These are phyloP conservation scores for Andrena bicolor DNA, from an alignment of 2,888 invertebrate genomes.

Conservation along the genomic window DNA sequence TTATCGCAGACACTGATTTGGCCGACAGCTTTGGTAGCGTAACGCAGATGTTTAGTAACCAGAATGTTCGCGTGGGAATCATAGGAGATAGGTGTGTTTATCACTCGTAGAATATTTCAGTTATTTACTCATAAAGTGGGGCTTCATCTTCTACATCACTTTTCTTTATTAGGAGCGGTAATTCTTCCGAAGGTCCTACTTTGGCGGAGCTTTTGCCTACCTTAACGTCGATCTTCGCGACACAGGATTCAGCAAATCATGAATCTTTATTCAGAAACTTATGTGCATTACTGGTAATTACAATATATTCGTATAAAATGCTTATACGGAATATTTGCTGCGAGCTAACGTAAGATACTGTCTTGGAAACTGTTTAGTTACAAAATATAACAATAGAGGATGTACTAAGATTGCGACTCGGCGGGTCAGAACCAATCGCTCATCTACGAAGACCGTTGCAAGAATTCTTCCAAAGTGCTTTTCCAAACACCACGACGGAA, in stretches of 20 bases:
- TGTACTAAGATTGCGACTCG: slow-evolving; percentile 67
- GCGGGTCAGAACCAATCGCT: slow-evolving; percentile 68
- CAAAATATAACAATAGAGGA: slow-evolving; percentile 72
- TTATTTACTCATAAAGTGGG: background rate
- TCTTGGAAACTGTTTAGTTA: slow-evolving; percentile 60
- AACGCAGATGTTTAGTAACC: slow-evolving; percentile 46
- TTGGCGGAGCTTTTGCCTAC: slow-evolving; percentile 41
- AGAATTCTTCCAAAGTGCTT: slow-evolving; percentile 72
- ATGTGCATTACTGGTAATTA: slow-evolving; percentile 70
- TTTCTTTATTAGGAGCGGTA: slow-evolving; percentile 15
- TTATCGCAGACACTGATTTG: slow-evolving; percentile 35
- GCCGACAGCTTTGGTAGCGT: slow-evolving; percentile 33
- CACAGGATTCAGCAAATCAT: slow-evolving; percentile 42
- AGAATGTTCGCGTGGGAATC: slow-evolving; percentile 49
- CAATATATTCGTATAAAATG: background rate
- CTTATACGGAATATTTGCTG: background rate
- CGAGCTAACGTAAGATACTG: background rate
- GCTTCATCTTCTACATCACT: background rate
- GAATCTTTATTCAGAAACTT: slow-evolving; percentile 71
- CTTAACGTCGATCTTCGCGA: slow-evolving; percentile 22
- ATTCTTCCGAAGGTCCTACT: slow-evolving; percentile 29
- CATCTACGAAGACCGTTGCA: slow-evolving; percentile 72
- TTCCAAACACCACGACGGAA: slow-evolving; percentile 60
- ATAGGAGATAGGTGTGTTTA: slow-evolving; percentile 55
- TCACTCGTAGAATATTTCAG: background rate